These are phyloP conservation scores for Coregonus sp. DNA, from an alignment of 2,797 vertebrate species.

Conservation along the genomic window DNA sequence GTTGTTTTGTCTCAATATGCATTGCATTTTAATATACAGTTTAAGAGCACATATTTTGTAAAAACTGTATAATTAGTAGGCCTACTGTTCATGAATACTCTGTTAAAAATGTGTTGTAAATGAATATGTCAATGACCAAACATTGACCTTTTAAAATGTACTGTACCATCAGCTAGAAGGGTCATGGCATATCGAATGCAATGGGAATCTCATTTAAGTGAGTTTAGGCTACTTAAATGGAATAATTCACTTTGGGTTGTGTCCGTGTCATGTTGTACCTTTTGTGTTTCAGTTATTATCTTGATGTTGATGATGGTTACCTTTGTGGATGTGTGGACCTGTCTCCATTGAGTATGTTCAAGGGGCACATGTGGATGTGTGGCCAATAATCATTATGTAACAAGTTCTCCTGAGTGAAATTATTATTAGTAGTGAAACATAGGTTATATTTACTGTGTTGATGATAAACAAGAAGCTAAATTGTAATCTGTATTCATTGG, in stretches of 20 bases:
- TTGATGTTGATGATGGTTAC: slow-evolving; percentile 46
- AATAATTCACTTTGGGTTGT: slow-evolving; percentile 71
- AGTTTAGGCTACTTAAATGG: slow-evolving; percentile 79
- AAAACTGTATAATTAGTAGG: neutral
- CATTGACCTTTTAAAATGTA: slow-evolving; percentile 8
- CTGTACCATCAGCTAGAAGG: slow-evolving; percentile 50
- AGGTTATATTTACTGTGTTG: neutral
- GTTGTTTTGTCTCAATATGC: slow-evolving; percentile 28
- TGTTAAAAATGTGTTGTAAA: slow-evolving; percentile 17
- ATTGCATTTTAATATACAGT: slow-evolving; percentile 41
- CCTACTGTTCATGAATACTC: neutral
- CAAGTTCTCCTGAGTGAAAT: neutral
- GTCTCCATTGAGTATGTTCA: slow-evolving; percentile 58
- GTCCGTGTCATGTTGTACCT: slow-evolving; percentile 67
- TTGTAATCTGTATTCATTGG: neutral
- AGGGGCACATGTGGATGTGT: slow-evolving; percentile 6
- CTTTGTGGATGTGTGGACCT: slow-evolving; percentile 50
- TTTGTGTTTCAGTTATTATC: slow-evolving; percentile 44
- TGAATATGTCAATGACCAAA: slow-evolving; percentile 25
- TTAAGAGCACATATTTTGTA: slow-evolving; percentile 4
- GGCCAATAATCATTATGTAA: neutral
- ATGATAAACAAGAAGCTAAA: neutral
- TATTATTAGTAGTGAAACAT: neutral
- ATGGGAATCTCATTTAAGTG: slow-evolving; percentile 87
- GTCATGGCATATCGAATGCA: slow-evolving; percentile 68